phyloP scores from a whole-genome alignment of 1,140 invertebrate species.

The Aphelenchoides besseyi region DNA sequence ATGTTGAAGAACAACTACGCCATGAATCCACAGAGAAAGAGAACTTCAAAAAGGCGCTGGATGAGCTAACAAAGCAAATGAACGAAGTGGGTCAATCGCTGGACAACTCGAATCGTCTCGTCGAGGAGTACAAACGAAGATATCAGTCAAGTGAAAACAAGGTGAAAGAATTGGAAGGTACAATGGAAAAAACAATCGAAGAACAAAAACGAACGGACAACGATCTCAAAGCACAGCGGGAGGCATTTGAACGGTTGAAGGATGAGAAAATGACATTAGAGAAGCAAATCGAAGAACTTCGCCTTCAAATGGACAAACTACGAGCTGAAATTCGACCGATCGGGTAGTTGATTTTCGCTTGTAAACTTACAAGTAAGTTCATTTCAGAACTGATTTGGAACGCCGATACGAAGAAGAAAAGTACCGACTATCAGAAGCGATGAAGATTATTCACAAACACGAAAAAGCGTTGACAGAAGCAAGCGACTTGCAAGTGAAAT shows the following conservation, averaged over 20 bases:
- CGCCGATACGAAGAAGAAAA: constrained; percentile 46
- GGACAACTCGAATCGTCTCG: neutral
- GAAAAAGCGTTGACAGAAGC: constrained; percentile 34
- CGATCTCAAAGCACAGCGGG: neutral
- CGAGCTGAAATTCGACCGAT: constrained; percentile 37
- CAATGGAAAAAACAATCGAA: neutral
- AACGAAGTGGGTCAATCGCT: neutral
- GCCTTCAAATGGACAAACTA: constrained; percentile 17
- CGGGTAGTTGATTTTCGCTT: constrained; percentile 25
- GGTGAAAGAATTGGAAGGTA: neutral
- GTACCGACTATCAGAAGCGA: constrained; percentile 41
- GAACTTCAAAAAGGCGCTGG: constrained; percentile 13
- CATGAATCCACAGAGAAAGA: constrained; percentile 10
- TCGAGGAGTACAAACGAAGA: neutral
- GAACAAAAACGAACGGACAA: neutral
- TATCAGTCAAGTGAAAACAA: constrained; percentile 6
- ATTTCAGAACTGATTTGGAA: constrained; percentile 47
- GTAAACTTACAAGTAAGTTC: constrained; percentile 18
- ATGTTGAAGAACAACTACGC: neutral
- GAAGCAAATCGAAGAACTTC: constrained; percentile 3
- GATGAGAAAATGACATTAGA: constrained; percentile 16
- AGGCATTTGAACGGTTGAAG: constrained; percentile 15
- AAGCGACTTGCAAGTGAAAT: neutral
- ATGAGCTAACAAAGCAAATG: constrained; percentile 5
- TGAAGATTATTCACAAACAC: constrained; percentile 33